Evolutionary conservation across 2,113 vertebrate species (phyloP), one percentile per base, ranked within the genome.

Genomic region (Nerophis ophidion): DNA sequence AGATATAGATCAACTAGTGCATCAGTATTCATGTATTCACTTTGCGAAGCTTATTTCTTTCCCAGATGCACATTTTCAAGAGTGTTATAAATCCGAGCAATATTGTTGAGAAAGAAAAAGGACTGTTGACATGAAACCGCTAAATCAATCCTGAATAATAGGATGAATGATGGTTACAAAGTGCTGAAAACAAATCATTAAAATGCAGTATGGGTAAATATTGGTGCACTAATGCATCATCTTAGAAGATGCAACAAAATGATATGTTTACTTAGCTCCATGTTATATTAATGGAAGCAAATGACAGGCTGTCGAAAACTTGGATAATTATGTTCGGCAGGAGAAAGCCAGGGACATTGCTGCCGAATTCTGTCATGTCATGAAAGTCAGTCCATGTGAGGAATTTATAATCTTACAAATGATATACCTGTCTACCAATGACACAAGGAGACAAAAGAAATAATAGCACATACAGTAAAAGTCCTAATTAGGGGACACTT

Each of bases 251-350:
- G 56, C 58, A 72, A 71, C 48, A 46, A 57, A 81, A 69, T 70
- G 54, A 63, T 66, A 69, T 57, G 62, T 73, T 71, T 65, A 9
- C 64, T 71, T 79, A 71, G 12, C 73, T 59, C 65, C 36, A 40
- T 70, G 58, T 82, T 79, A 61, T 78, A 80, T 82, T 76, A 81
- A 70, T 49, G 53, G 57, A 42, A 13, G 60, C 5, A 68, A 70
- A 71, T 74, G 68, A 66, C 74, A 71, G 57, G 54, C 63, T 70
- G 49, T 65, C 59, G 63, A 16, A 60, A 71, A 61, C 58, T 38
- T 57, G 72, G 73, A 79, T 71, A 67, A 54, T 68, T 60, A n/a
- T 51, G 12, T 68, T 68, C 63, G 48, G 17, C 40, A 52, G 34
- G 64, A 68, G 52, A 65, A 26, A 60, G 51, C 52, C 62, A 45